A percentile compares a stretch with the other conserved stretches of the same genome.
Evolutionary conservation across 2,113 vertebrate genomes (phyloP).

Genomic region (Eleginops maclovinus): DNA sequence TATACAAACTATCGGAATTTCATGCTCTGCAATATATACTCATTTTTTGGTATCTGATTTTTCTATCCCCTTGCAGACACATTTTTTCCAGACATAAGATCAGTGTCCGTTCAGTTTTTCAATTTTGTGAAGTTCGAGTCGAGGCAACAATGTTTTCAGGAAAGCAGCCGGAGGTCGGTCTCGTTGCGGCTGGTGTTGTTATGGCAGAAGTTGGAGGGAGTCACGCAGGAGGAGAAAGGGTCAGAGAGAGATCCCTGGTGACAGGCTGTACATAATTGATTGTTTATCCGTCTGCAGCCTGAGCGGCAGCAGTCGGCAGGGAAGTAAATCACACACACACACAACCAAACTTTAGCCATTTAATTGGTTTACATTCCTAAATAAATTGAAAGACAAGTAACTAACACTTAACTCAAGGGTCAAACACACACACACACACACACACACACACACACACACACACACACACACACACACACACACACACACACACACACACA

Average conservation of each 20-base stretch:
- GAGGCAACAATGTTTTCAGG: conserved; percentile 28
- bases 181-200: conserved; percentile 38
- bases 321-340: conserved; percentile 40
- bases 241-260: conserved; percentile 63
- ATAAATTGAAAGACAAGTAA: too few relatives aligned
- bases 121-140: background rate
- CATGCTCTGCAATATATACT: too few relatives aligned
- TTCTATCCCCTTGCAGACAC: background rate
- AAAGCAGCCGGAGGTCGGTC: conserved; percentile 43
- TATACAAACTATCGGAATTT: background rate
- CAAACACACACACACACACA: conserved; percentile 2
- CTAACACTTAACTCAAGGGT: conserved; percentile 21
- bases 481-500: too few relatives aligned
- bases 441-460: too few relatives aligned
- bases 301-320: conserved; percentile 63
- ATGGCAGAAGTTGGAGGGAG: conserved; percentile 54
- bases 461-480: background rate
- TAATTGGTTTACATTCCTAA: conserved; percentile 32
- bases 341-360: conserved; percentile 35
- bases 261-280: conserved; percentile 84
- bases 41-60: background rate
- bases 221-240: conserved; percentile 39
- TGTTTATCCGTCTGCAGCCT: conserved; percentile 81
- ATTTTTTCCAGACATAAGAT: background rate
- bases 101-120: background rate